Percentiles rank a stretch among this genome's conserved stretches.
Conservation (phyloP, 2,113 vertebrate species). For the Xiphophorus couchianus region DNA sequence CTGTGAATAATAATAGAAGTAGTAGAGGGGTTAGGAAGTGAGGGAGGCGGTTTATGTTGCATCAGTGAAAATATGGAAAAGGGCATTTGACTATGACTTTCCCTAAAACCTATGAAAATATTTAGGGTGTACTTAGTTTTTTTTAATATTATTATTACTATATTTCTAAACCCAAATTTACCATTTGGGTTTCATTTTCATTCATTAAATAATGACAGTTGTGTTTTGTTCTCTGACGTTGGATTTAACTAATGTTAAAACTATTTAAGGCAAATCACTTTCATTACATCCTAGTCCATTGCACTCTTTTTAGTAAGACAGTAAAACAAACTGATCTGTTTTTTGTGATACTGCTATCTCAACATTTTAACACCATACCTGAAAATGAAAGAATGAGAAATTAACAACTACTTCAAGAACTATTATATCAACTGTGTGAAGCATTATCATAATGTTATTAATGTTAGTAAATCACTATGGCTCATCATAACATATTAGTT, state of each 20-base stretch:
- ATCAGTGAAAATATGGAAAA: not conserved
- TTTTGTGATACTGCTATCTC: not conserved
- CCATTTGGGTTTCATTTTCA: no score
- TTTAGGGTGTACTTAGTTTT: not conserved
- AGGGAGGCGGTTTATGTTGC: no score
- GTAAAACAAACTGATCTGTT: not conserved
- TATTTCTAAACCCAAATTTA: no score
- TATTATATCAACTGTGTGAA: not conserved
- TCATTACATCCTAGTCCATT: not conserved
- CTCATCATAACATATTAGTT: not conserved
- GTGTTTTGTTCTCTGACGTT: not conserved
- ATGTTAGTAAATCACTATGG: not conserved
- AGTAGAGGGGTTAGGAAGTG: no score
- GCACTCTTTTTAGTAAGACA: not conserved
- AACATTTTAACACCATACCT: not conserved
- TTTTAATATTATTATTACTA: not conserved
- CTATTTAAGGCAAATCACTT: not conserved
- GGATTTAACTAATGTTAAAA: not conserved
- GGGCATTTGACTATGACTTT: not conserved
- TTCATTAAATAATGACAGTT: not conserved
- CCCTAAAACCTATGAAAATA: not conserved
- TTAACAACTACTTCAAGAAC: not conserved
- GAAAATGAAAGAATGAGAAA: not conserved
- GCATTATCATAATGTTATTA: not conserved
- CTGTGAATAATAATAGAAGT: no score